Evolutionary conservation across 2,888 invertebrate genomes (phyloP).

Genomic region (Protodeltote pygarga): DNA sequence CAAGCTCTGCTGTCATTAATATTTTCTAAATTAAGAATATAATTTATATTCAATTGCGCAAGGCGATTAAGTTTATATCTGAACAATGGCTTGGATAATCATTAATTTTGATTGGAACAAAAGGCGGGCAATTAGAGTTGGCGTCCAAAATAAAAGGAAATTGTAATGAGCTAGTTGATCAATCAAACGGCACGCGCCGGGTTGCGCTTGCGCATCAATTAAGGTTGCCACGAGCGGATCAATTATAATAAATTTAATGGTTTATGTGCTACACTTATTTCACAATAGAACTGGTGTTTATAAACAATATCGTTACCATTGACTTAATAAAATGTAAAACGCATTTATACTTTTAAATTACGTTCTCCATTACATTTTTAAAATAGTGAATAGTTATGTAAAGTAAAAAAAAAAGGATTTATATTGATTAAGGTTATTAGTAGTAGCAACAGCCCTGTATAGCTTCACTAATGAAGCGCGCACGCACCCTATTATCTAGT

Average conservation of each 20-base stretch:
- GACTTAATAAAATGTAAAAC: too few species aligned
- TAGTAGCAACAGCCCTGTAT: constrained; percentile 50
- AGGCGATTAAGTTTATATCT: constrained; percentile 27
- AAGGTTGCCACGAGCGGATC: constrained; percentile 34
- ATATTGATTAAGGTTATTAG: too few species aligned
- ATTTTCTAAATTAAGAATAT: constrained; percentile 31
- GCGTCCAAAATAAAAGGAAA: constrained; percentile 52
- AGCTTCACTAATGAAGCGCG: constrained; percentile 58
- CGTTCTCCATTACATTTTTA: too few species aligned
- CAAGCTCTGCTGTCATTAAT: constrained; percentile 22
- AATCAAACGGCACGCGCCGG: constrained; percentile 71
- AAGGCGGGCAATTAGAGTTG: constrained; percentile 50
- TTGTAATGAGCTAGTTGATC: constrained; percentile 68
- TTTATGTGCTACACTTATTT: constrained; percentile 4
- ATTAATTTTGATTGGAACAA: constrained; percentile 65
- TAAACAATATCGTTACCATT: neutral
- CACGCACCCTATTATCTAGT: constrained; percentile 56
- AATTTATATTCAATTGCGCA: constrained; percentile 39
- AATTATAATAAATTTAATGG: constrained; percentile 8
- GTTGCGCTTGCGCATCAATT: constrained; percentile 47
- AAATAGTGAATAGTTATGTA: neutral
- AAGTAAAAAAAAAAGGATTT: neutral
- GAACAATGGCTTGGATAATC: constrained; percentile 51
- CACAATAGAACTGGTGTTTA: neutral
- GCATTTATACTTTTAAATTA: too few species aligned